These are phyloP conservation scores for Hydrolagus affinis DNA, from an alignment of 2,113 vertebrate genomes.

Conservation along the genomic window DNA sequence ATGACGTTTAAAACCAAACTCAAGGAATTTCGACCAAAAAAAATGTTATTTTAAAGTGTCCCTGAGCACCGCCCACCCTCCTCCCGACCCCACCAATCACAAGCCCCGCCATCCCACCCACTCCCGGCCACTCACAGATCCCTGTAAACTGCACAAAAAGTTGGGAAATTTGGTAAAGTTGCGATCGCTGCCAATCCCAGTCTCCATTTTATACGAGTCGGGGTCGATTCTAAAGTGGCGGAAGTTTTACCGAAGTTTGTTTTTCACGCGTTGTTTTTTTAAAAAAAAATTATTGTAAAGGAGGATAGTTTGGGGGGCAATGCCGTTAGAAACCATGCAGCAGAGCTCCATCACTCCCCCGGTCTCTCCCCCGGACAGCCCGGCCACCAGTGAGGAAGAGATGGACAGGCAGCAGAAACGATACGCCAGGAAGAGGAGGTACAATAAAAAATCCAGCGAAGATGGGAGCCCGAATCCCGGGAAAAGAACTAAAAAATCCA, in stretches of 20 bases:
- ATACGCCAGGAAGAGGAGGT: conserved; percentile 55
- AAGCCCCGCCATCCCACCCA: conserved; percentile 18
- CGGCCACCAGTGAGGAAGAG: conserved; percentile 69
- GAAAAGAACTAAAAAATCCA: conserved; percentile 58
- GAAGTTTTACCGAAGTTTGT: not conserved
- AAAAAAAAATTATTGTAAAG: too few species aligned
- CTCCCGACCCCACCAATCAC: not conserved
- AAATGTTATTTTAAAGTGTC: not conserved
- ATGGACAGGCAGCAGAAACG: conserved; percentile 57
- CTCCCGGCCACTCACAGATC: conserved; percentile 17
- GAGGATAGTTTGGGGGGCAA: not conserved
- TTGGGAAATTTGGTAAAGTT: conserved; percentile 11
- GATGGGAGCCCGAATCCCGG: conserved; percentile 53
- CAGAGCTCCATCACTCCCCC: conserved; percentile 59
- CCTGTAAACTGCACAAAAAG: conserved; percentile 4
- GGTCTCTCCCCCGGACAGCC: conserved; percentile 63
- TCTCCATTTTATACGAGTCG: not conserved
- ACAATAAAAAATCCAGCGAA: conserved; percentile 58
- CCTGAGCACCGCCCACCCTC: not conserved
- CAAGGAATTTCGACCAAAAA: too few species aligned
- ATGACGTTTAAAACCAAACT: too few species aligned
- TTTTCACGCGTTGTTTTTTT: conserved; percentile 51
- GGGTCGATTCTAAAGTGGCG: not conserved
- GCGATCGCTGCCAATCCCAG: not conserved
- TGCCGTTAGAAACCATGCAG: conserved; percentile 49